Evolutionary conservation across 2,888 invertebrate species (phyloP).

Genomic region (Athrips mouffetella): DNA sequence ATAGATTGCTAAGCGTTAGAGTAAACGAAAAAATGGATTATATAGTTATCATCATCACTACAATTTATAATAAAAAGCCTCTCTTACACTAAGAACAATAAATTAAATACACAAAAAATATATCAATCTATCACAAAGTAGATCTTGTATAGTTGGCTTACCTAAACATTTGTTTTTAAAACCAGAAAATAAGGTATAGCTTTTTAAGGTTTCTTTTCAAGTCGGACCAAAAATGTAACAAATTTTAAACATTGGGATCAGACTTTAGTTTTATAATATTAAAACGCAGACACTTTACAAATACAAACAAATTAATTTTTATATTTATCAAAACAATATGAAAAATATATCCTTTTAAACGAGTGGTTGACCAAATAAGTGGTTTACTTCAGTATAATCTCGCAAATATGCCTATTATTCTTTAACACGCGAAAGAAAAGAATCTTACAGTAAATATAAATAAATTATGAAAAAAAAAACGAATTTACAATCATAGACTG

Average conservation of each 20-base stretch:
- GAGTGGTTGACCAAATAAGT: too few species aligned
- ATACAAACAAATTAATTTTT: conserved; percentile 7
- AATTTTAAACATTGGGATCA: background rate
- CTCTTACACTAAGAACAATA: conserved; percentile 10
- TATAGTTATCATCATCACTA: too few species aligned
- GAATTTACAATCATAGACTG: too few species aligned
- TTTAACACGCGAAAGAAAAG: too few species aligned
- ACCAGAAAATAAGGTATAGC: background rate
- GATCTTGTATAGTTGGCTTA: conserved; percentile 5
- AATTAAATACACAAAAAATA: conserved; percentile 8
- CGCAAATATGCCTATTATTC: too few species aligned
- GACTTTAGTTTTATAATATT: background rate
- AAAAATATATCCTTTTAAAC: conserved; percentile 10
- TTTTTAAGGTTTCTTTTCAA: too few species aligned
- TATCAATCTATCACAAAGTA: conserved; percentile 4
- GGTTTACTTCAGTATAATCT: too few species aligned
- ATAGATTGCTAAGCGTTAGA: too few species aligned
- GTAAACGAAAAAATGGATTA: too few species aligned
- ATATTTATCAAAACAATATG: conserved; percentile 4
- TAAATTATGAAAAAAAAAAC: too few species aligned
- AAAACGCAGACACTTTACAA: background rate
- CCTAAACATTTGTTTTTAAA: conserved; percentile 1
- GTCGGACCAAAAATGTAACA: conserved; percentile 5
- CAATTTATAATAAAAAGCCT: conserved; percentile 8
- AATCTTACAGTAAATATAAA: too few species aligned